A percentile compares a stretch with the other conserved stretches of the same genome.
Conservation (phyloP, 2,113 vertebrate species). For the Silurus glanis region DNA sequence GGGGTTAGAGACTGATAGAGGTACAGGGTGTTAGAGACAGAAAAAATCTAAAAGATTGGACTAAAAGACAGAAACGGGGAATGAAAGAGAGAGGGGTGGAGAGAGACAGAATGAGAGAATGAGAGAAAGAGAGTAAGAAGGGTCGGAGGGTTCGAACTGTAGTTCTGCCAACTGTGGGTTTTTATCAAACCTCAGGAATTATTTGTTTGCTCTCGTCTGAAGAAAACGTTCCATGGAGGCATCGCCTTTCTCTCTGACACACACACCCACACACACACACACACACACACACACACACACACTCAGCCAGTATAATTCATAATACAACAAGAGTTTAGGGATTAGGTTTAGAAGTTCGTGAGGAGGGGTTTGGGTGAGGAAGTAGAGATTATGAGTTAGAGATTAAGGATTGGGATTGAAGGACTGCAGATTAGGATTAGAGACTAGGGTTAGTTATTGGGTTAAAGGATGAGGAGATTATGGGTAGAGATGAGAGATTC, state of each 20-base stretch:
- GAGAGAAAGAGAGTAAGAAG: not conserved
- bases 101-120: not conserved
- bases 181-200: slow-evolving; percentile 23
- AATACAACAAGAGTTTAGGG: not conserved
- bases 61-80: not conserved
- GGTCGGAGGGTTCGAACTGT: slow-evolving; percentile 23
- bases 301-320: not conserved
- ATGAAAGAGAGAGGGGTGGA: not conserved
- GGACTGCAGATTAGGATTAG: not conserved
- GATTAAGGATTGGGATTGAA: not conserved
- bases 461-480: not conserved
- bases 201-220: slow-evolving; percentile 32
- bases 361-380: not conserved
- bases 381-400: not conserved
- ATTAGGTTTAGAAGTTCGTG: not conserved
- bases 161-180: not conserved
- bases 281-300: not conserved
- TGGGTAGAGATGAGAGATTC: not conserved
- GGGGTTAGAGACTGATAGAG: not conserved
- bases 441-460: not conserved
- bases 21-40: no score
- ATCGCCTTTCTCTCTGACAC: not conserved
- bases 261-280: not conserved
- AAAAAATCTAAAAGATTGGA: no score
- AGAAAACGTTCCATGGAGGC: not conserved